Evolutionary conservation across 1,140 invertebrate species (phyloP), one percentile per base, ranked within the genome.

Genomic region (Zaprionus ornatus): DNA sequence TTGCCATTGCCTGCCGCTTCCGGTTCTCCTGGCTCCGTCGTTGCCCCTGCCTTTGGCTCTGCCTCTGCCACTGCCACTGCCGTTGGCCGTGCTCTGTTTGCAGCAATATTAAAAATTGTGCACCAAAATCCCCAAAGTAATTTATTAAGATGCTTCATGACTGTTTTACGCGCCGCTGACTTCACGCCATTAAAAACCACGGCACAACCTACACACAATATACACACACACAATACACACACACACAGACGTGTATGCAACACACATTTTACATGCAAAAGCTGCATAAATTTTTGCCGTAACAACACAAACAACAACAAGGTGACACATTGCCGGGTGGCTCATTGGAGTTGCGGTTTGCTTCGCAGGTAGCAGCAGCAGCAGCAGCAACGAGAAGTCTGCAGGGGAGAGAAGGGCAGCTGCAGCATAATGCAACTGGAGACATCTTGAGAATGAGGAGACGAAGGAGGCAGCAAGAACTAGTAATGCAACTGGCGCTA

Each of bases 101-200:
- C 65, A 65, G 80, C 80, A 88, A 90, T 90, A 91, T 90, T 91
- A 91, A 91, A 88, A 91, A 91, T 91, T 85, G 87, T 91, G 77
- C 90, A 85, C 79, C 81, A 77, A 91, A 88, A 91, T 91, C 90
- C 90, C 90, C 90, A 90, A 90, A 91, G 90, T 91, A 91, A 91
- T 91, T 91, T 91, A 91, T 91, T 91, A 91, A 91, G 90, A 91
- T 91, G 90, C 82, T 77, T 91, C 90, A 91, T 91, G 90, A 91
- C 85, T 77, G 82, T 82, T 90, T 90, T 86, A 86, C 86, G 86
- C 82, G 80, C 82, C 82, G 86, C 76, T 90, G 86, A 82, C 70
- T 90, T 90, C 87, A 86, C 82, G 86, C 86, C 86, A 90, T 82
- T 88, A 88, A 88, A 83, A 84, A 50, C 76, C 83, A 83, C 66